Conservation (phyloP, 2,797 vertebrate genomes). For the Arctocebus calabarensis region DNA sequence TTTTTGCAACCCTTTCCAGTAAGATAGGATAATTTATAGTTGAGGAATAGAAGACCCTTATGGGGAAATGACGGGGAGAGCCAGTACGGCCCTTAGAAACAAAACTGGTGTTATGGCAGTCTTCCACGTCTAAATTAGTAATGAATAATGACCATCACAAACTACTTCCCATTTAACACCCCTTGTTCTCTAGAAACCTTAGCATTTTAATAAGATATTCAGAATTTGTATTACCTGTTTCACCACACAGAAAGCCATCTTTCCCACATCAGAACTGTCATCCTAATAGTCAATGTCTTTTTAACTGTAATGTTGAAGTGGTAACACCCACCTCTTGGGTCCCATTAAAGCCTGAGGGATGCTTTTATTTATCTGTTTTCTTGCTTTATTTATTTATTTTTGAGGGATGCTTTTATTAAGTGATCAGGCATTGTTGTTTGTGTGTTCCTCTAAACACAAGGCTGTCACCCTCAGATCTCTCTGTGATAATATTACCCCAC, state of each 20-base stretch:
- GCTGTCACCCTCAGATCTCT: not conserved
- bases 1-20: not conserved
- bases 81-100: not conserved
- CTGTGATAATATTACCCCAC: too few species aligned
- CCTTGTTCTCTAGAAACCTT: slow-evolving; percentile 13
- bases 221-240: not conserved
- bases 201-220: not conserved
- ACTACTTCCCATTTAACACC: not conserved
- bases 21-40: not conserved
- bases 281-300: not conserved
- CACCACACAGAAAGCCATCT: not conserved
- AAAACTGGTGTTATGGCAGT: not conserved
- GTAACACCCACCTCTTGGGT: not conserved
- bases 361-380: too few species aligned
- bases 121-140: not conserved
- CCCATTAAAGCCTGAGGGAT: not conserved
- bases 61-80: not conserved
- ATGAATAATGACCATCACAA: not conserved
- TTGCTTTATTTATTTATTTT: too few species aligned
- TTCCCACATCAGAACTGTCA: not conserved
- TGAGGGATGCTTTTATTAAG: not conserved
- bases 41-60: not conserved
- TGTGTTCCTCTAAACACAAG: not conserved
- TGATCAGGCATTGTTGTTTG: fast-evolving
- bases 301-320: not conserved